Evolutionary conservation across 2,888 invertebrate species (phyloP), one percentile per base, ranked within the genome.

Genomic region (Epirrita christyi): DNA sequence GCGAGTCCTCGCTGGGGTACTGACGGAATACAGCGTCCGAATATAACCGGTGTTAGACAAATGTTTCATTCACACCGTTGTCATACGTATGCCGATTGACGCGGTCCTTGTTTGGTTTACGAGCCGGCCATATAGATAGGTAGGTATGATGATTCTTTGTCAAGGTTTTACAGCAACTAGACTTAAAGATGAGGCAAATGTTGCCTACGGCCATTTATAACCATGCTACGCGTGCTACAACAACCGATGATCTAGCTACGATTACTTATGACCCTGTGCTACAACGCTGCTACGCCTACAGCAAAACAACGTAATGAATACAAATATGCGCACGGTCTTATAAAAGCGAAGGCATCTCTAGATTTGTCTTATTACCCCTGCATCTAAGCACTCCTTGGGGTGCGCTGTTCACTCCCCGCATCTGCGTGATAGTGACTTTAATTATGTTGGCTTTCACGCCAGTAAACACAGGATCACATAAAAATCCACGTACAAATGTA

Each of bases 1-100:
- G 74, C 81, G 78, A 82, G 81, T 85, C 76, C 80, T 83, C 75
- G 73, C 76, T 75, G 75, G 65, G 81, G 85, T 81, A 83, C 80
- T 76, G 79, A 70, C 73, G 72, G 70, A 70, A 76, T 75, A 70
- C 72, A 76, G 73, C 68, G 76, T 76, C 80, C 80, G 75, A 81
- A 84, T 83, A 83, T 81, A 64, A 43, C 53, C 51, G 54, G 51
- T 54, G 59, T 55, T 48, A 81, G 80, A 84, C 82, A 83, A 86
- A 81, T 72, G 79, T 79, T 80, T 85, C 85, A 77, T 84, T 84
- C 79, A 75, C 78, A 72, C 70, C 64, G 59, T 68, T 66, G 63
- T 55, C 68, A 68, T 68, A 71, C 67, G 72, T 66, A 71, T 66
- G 67, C 66, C 62, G 75, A 78, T 75, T 76, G 74, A 75, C 66